phyloP scores from a whole-genome alignment of 1,140 invertebrate genomes.

The Ooceraea biroi region DNA sequence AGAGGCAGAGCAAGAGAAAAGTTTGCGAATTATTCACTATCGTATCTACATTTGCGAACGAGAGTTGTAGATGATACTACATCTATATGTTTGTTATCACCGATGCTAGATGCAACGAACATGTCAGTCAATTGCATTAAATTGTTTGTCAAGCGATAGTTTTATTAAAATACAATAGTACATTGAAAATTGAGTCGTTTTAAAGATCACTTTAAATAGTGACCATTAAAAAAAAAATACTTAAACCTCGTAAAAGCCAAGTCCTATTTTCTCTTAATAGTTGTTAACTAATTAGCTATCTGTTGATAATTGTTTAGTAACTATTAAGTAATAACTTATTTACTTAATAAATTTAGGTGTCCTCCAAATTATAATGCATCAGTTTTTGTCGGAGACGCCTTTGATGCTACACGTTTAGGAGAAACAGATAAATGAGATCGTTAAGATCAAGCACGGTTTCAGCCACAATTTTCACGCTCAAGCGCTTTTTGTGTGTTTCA shows the following conservation, averaged over 20 bases:
- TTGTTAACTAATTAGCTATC: too few species aligned
- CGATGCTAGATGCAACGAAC: background rate
- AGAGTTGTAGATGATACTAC: background rate
- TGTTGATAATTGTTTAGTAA: too few species aligned
- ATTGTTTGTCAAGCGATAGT: background rate
- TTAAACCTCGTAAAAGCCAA: too few species aligned
- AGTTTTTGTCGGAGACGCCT: background rate
- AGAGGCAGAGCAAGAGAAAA: background rate
- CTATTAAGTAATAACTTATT: too few species aligned
- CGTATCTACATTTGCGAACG: background rate
- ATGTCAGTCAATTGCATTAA: background rate
- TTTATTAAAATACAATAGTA: background rate
- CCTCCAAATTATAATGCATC: too few species aligned
- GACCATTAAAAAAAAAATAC: too few species aligned
- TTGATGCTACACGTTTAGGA: background rate
- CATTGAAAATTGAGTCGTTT: background rate
- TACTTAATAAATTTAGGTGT: too few species aligned
- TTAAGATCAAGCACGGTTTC: constrained; percentile 54
- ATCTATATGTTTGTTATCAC: background rate
- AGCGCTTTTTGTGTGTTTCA: constrained; percentile 33
- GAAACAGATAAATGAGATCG: constrained; percentile 50
- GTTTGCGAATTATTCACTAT: constrained; percentile 55
- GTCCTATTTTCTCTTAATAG: too few species aligned
- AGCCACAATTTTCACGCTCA: constrained; percentile 36
- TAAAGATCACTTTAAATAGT: too few species aligned